phyloP scores from a whole-genome alignment of 2,113 vertebrate species.

The Microcebus lehilahytsara region DNA sequence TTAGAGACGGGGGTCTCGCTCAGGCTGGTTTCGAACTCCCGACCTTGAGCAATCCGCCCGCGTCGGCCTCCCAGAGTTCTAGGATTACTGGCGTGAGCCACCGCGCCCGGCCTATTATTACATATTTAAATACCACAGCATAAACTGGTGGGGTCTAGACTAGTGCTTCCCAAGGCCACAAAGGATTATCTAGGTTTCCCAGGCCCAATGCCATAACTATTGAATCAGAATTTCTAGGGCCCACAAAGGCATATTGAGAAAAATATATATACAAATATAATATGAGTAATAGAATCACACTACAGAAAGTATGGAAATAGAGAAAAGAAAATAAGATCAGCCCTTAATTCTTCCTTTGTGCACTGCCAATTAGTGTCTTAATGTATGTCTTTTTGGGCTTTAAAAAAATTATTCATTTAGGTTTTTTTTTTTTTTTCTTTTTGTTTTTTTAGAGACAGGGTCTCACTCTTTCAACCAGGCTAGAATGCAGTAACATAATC shows the following conservation, averaged over 20 bases:
- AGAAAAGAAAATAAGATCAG: not conserved
- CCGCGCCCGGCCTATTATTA: not conserved
- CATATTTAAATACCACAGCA: not conserved
- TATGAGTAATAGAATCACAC: not conserved
- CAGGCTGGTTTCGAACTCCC: too few relatives aligned
- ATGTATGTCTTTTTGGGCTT: not conserved
- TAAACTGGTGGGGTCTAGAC: not conserved
- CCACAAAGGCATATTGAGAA: not conserved
- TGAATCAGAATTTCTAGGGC: constrained; percentile 4
- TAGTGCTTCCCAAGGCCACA: not conserved
- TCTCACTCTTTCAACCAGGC: too few relatives aligned
- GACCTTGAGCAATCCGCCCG: too few relatives aligned
- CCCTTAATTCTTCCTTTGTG: not conserved
- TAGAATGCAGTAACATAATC: too few relatives aligned
- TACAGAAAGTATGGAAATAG: not conserved
- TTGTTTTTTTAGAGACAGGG: too few relatives aligned
- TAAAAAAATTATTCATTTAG: not conserved
- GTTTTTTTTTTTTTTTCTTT: not conserved
- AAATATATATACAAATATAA: not conserved
- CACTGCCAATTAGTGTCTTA: not conserved
- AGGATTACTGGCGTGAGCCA: too few relatives aligned
- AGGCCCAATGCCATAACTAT: not conserved
- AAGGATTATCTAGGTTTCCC: not conserved
- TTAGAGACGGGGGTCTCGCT: too few relatives aligned
- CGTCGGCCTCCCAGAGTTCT: too few relatives aligned